Base-by-base conservation (phyloP, 2,888 invertebrate genomes). In the Agrochola circellaris region DNA sequence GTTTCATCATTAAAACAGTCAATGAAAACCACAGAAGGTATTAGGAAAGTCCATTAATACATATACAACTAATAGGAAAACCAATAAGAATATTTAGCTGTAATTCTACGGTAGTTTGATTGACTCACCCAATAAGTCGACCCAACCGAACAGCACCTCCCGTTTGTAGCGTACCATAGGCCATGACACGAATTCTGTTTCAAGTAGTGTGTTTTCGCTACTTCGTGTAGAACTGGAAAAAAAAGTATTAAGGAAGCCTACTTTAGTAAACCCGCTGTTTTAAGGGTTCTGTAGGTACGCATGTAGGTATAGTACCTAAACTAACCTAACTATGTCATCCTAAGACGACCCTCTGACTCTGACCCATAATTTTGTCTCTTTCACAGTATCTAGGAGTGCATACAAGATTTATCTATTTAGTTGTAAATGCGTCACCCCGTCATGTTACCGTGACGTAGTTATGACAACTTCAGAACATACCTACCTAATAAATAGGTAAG, bases 111-210 rank as follows among this genome's bases (percentile, higher is more conserved):
- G 3, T 15, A 48, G 62, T 58, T 26, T 81, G 71, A 80, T 26
- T 81, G 71, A 80, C 93, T 93, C 93, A 97, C 98, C 98, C 64
- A 98, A 92, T 71, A 98, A 96, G 95, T 98, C 98, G 0, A 98
- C 98, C 98, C 98, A 98, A 75, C 98, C 98, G 91, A 98, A 98
- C 62, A 98, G 97, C 30, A 98, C 98, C 92, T 98, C 98, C 51
- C 98, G 97, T 90, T 98, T 98, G 91, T 98, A 98, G 7, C 98
- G 97, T 45, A 98, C 97, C 97, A 97, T 97, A 0, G 98, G 98
- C 98, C 98, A 98, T 0, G 98, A 98, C 0, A 98, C 97, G 91
- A 98, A 98, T 92, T 98, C 97, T 1, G 97, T 95, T 91, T 97
- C 97, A 80, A 98, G 91, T 0, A 95, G 93, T 30, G 93, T 89